Evolutionary conservation across 1,140 invertebrate genomes (phyloP), one percentile per base, ranked within the genome.

Genomic region (Tyrophagus putrescentiae): DNA sequence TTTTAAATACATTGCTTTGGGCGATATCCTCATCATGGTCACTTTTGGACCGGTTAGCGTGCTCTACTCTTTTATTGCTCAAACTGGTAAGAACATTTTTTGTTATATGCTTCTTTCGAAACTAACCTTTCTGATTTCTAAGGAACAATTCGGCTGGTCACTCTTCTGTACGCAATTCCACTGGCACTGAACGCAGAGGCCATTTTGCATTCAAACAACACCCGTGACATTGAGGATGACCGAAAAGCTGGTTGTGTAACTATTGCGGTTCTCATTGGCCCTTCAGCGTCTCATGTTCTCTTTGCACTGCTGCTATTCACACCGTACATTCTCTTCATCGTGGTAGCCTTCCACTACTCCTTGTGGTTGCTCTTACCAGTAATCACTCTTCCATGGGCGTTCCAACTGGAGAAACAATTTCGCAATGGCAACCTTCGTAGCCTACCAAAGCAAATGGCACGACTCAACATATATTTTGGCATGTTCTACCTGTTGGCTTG

Each of bases 1-100:
- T 50, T 78, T 93, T 33, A 94, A 93, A 71, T 93, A 93, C 67
- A 90, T 93, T 67, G 89, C 87, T 4, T 72, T 93, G 25, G 89
- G 90, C 39, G 90, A 94, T 74, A 68, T 94, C 29, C 72, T 95
- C 53, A 84, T 94, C 65, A 78, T 95, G 67, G 80, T 94, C 39
- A 85, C 92, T 67, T 95, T 96, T 73, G 92, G 91, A 3, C 91
- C 91, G 3, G 82, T 95, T 27, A 88, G 87, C 16, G 89, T 94
- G n/a, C 75, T 95, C 3, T 95, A 94, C 74, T 84, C 90, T 0
- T 94, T 88, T 67, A 81, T 95, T 75, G 80, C 86, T 31, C 90
- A 95, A 72, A 88, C 87, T 1, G 90, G 90, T 16, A 77, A 82
- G 50, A 75, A 53, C 29, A 36, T 6, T 56, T 16, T 60, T 60